Base-by-base conservation (phyloP, 2,888 invertebrate genomes). In the Apantesis nais region DNA sequence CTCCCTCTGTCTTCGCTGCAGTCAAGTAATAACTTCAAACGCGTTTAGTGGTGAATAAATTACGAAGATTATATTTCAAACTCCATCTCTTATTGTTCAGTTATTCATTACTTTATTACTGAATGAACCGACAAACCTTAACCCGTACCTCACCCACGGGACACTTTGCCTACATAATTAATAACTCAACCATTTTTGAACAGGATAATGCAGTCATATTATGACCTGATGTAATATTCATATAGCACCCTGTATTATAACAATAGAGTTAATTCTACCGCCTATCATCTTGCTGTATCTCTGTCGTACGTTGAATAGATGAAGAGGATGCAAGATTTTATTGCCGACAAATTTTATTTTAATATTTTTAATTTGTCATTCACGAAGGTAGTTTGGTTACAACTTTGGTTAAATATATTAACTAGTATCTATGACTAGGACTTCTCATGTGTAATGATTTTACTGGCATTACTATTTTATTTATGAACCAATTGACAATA, bases 121-220 rank as follows among this genome's bases (percentile, higher is more conserved):
- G 44, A 75, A 75, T 78, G 73, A 37, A 74, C 73, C 62, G 68
- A 77, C 72, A 82, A 73, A 72, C 73, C 63, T 66, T 74, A 68
- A 72, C 66, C 74, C 70, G 74, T 73, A 71, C 68, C 70, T 70
- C 78, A 78, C 82, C 75, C 76, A 77, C 75, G 65, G 71, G 68
- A 75, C 62, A 65, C 61, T 62, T 71, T 73, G 84, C 80, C 79
- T 86, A 83, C 83, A 86, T 85, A 85, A 85, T 85, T 85, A 80
- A 85, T 83, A 75, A 72, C 70, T 68, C 75, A 73, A 79, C 83
- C 83, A 82, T 86, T 84, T 86, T 83, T 78, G 81, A 82, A 83
- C 84, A 83, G 84, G 79, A 84, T 85, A 85, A 84, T 66, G 74
- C 77, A 78, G 77, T 82, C 66, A 66, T 80, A 83, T 79, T 82